Evolutionary conservation across 2,888 invertebrate genomes (phyloP).

Genomic region (Gymnoscelis rufifasciata): DNA sequence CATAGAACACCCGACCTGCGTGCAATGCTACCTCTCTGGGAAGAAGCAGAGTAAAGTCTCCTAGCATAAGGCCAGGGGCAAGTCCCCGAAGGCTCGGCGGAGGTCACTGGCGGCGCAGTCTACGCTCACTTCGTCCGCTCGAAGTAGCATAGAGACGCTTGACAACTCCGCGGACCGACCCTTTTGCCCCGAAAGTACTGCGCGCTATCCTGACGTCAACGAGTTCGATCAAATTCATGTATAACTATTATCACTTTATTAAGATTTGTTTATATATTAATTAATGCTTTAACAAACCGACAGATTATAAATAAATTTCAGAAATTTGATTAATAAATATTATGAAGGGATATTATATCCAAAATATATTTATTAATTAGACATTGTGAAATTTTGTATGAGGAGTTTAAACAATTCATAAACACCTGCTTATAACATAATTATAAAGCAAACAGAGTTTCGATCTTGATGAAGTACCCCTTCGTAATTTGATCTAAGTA

Average conservation of each 20-base stretch:
- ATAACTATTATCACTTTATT: constrained; percentile 52
- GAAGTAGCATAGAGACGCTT: constrained; percentile 69
- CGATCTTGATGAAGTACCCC: too few relatives aligned
- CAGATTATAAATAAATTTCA: too few relatives aligned
- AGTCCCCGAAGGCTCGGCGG: constrained; percentile 77
- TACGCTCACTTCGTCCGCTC: constrained; percentile 60
- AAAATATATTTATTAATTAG: too few relatives aligned
- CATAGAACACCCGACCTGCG: constrained; percentile 85
- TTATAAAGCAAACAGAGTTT: too few relatives aligned
- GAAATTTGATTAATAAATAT: too few relatives aligned
- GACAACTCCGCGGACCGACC: constrained; percentile 55
- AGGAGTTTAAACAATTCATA: too few relatives aligned
- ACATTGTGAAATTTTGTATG: too few relatives aligned
- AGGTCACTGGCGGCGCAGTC: constrained; percentile 58
- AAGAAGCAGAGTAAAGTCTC: constrained; percentile 79
- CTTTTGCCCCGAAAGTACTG: constrained; percentile 50
- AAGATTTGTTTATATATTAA: too few relatives aligned
- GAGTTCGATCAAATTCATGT: constrained; percentile 81
- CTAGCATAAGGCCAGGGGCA: constrained; percentile 84
- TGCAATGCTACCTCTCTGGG: constrained; percentile 84
- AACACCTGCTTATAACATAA: too few relatives aligned
- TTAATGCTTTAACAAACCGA: too few relatives aligned
- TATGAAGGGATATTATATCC: too few relatives aligned
- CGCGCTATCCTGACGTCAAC: constrained; percentile 48
- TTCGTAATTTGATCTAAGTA: not conserved